Evolutionary conservation across 2,797 vertebrate species (phyloP).

Genomic region (Sebastes taczanowskii): DNA sequence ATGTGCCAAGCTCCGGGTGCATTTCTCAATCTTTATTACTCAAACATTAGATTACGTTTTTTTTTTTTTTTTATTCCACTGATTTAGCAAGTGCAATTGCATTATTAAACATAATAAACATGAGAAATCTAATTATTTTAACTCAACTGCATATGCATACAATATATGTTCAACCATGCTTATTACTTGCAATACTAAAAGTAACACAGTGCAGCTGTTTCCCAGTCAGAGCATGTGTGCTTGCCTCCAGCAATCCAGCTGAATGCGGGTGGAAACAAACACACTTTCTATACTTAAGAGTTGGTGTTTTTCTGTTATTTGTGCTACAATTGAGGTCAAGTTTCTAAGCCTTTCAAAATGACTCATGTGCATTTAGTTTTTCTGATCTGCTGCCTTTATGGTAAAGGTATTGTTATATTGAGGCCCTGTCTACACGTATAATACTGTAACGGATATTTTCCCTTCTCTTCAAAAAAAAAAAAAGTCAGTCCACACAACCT

Average conservation of each 20-base stretch:
- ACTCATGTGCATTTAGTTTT: not conserved
- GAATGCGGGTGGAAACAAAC: not conserved
- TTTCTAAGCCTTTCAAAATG: not conserved
- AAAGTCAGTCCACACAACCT: too few relatives aligned
- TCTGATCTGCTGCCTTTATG: not conserved
- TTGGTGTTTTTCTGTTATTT: slow-evolving; percentile 1
- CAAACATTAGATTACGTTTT: slow-evolving; percentile 25
- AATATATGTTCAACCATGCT: slow-evolving; percentile 26
- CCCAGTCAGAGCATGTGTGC: slow-evolving; percentile 32
- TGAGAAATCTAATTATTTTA: slow-evolving; percentile 7
- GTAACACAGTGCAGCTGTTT: slow-evolving; percentile 55
- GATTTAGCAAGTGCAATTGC: slow-evolving; percentile 11
- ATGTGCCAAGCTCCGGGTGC: slow-evolving; percentile 17
- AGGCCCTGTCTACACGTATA: too few relatives aligned
- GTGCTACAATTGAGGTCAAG: not conserved
- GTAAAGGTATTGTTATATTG: not conserved
- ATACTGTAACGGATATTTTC: too few relatives aligned
- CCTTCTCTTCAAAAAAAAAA: too few relatives aligned
- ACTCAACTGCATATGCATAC: not conserved
- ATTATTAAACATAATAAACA: slow-evolving; percentile 24
- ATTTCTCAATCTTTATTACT: slow-evolving; percentile 41
- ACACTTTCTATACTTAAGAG: slow-evolving; percentile 5
- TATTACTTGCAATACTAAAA: slow-evolving; percentile 43
- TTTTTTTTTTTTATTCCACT: not conserved
- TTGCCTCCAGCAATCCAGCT: slow-evolving; percentile 27